phyloP scores from a whole-genome alignment of 1,140 invertebrate species.

The Eurosta solidaginis region DNA sequence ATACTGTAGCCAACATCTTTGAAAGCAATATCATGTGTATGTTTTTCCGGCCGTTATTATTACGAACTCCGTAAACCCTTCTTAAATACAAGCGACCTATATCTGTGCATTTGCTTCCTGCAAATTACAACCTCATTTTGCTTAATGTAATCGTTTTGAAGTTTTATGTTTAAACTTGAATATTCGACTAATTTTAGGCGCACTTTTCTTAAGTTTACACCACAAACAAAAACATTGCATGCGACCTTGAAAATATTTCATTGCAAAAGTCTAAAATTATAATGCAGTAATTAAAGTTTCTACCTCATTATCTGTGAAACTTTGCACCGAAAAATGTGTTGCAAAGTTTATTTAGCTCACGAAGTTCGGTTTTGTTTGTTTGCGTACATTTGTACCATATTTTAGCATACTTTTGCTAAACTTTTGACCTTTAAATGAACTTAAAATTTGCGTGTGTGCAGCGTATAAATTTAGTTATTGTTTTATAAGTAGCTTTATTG shows the following conservation, averaged over 20 bases:
- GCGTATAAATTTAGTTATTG: constrained; percentile 13
- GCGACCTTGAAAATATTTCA: neutral
- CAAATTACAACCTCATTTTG: no score
- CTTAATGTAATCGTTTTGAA: no score
- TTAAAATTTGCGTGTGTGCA: constrained; percentile 15
- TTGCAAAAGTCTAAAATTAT: neutral
- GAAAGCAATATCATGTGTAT: no score
- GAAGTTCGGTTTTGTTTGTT: neutral
- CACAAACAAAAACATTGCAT: neutral
- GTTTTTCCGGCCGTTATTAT: no score
- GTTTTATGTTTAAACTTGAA: neutral
- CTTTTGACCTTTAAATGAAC: neutral
- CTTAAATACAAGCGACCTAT: no score
- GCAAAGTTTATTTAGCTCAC: neutral
- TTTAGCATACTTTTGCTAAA: neutral
- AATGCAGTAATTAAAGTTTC: neutral
- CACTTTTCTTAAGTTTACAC: neutral
- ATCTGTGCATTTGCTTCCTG: no score
- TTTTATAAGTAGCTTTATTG: no score
- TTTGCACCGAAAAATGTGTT: neutral
- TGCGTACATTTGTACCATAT: no score
- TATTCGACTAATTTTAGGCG: neutral
- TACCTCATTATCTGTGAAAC: neutral
- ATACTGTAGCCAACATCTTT: no score
- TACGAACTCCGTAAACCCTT: no score